Conservation (phyloP, 2,797 vertebrate genomes). For the Kryptopterus vitreolus region DNA sequence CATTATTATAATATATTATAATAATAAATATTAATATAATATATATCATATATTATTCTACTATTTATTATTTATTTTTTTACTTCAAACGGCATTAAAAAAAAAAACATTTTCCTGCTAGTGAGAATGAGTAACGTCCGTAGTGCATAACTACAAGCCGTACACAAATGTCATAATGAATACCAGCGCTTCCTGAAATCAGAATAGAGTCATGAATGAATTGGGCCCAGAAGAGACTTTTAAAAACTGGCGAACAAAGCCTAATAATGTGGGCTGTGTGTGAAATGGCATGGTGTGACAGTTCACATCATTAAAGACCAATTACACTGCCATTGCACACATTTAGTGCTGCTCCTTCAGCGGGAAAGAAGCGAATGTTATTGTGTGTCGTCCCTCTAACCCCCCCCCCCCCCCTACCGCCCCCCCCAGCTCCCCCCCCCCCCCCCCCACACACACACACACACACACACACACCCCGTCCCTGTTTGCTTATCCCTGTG, state of each 20-base stretch:
- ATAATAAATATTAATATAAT: neutral
- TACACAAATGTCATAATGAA: constrained; percentile 1
- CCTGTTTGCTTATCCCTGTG: constrained; percentile 73
- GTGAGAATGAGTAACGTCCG: neutral
- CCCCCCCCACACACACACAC: too few species aligned
- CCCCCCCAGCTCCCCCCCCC: too few species aligned
- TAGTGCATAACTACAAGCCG: neutral
- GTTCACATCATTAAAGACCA: constrained; percentile 56
- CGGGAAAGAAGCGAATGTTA: constrained; percentile 60
- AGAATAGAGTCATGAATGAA: constrained; percentile 37
- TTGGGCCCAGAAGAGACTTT: constrained; percentile 32
- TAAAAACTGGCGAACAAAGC: constrained; percentile 26
- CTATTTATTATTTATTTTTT: neutral
- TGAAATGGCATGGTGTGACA: constrained; percentile 53
- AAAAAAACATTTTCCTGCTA: neutral
- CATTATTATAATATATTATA: too few species aligned
- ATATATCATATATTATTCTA: neutral
- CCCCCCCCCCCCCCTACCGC: too few species aligned
- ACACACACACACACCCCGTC: too few species aligned
- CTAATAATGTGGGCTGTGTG: constrained; percentile 44
- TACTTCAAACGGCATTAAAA: too few species aligned
- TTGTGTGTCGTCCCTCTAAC: constrained; percentile 45
- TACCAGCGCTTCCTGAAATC: constrained; percentile 18
- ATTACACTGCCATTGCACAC: constrained; percentile 54
- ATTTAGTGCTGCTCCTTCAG: constrained; percentile 52